Evolutionary conservation across 2,797 vertebrate species (phyloP).

Genomic region (Cossypha heuglini): DNA sequence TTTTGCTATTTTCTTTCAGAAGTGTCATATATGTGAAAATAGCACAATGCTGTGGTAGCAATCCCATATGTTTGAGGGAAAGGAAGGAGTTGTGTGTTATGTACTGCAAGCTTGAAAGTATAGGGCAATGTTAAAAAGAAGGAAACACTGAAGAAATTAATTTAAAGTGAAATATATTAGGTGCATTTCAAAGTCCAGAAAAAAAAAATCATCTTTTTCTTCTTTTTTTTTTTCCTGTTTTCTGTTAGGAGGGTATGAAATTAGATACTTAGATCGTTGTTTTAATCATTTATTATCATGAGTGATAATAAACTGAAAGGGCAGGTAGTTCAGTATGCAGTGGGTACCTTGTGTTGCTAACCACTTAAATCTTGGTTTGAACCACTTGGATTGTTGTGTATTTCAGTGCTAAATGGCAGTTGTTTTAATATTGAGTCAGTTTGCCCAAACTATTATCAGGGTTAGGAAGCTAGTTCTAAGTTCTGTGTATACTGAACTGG

Average conservation of each 20-base stretch:
- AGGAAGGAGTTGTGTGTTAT: not conserved
- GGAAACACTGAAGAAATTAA: not conserved
- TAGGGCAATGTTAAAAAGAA: not conserved
- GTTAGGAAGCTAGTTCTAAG: not conserved
- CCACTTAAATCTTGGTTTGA: not conserved
- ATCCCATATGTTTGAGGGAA: not conserved
- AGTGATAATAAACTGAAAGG: not conserved
- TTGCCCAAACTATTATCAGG: not conserved
- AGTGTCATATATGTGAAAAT: not conserved
- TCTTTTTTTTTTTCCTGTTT: not conserved
- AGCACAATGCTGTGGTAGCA: not conserved
- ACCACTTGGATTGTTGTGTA: not conserved
- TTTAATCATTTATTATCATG: not conserved
- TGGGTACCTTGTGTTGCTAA: not conserved
- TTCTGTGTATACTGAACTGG: not conserved
- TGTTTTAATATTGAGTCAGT: not conserved
- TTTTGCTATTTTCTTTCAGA: not conserved
- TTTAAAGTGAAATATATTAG: not conserved
- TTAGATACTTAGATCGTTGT: not conserved
- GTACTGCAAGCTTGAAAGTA: not conserved
- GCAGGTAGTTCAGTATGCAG: not conserved
- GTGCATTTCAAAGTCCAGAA: not conserved
- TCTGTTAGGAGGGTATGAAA: not conserved
- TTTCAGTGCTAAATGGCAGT: not conserved
- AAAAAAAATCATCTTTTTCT: not conserved